Base-by-base conservation (phyloP, 1,140 invertebrate genomes). In the Drosophila saltans region DNA sequence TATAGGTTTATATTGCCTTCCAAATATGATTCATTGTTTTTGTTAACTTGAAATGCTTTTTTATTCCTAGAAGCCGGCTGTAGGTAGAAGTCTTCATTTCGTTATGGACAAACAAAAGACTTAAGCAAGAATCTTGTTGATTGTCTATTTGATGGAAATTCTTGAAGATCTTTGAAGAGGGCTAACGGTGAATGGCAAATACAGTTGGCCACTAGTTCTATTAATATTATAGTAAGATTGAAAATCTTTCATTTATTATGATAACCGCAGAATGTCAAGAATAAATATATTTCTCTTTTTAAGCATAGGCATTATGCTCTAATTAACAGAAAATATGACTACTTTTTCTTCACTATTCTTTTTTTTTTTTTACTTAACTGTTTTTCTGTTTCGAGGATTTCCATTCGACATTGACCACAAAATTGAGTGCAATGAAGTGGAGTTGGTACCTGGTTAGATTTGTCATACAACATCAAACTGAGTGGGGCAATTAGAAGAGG, bases 51-150 rank as follows among this genome's bases (percentile, higher is more conserved):
- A 65, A 75, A 71, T n/a, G 57, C 57, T 21, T 58, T 63, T 60
- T 69, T 81, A 79, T 80, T 79, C 3, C 33, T 41, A 79, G 82
- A 75, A 81, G 16, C 26, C 77, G 72, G 16, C 16, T 16, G 16
- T 16, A 81, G 43, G 16, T 52, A 71, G 26, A 43, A 55, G 26
- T 5, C n/a, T 43, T 16, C 16, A 16, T 48, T 48, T 48, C 26
- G 26, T 62, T 57, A 55, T 43, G 16, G 41, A 55, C 21, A 33
- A 73, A 88, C 83, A 88, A 88, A 89, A 88, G 83, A 86, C 83
- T 86, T 79, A 76, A 72, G 69, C 72, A 86, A 88, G 84, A 69
- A 86, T 78, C 84, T 83, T 61, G 76, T 55, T 72, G 79, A 81
- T 84, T 88, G 70, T 73, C 70, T 65, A 41, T 69, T 74, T 72